Conservation (phyloP, 2,113 vertebrate species). For the Passer montanus region DNA sequence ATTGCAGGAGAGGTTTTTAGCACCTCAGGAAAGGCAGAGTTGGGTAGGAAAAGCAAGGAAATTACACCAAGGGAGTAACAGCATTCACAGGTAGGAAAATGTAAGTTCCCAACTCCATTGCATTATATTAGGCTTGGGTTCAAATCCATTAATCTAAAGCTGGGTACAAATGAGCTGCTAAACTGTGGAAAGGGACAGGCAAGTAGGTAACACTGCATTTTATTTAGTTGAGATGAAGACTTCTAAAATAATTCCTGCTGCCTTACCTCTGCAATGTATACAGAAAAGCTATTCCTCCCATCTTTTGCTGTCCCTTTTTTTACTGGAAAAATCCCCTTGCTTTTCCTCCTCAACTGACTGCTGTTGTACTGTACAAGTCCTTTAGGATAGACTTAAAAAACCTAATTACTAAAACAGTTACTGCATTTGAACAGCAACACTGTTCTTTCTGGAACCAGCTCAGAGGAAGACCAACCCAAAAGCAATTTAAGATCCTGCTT, state of each 20-base stretch:
- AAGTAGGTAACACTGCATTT: background rate
- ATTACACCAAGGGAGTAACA: background rate
- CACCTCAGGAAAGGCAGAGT: background rate
- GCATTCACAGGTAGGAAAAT: background rate
- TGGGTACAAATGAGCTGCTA: background rate
- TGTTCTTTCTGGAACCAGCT: background rate
- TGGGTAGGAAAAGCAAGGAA: background rate
- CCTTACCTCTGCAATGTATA: background rate
- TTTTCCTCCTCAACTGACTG: background rate
- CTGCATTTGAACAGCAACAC: background rate
- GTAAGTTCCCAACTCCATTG: rapidly evolving
- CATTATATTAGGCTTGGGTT: background rate
- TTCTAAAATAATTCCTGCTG: background rate
- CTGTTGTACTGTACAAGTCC: background rate
- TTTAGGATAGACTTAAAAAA: background rate
- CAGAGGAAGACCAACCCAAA: background rate
- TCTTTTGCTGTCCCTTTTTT: background rate
- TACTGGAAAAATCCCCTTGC: background rate
- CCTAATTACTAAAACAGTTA: background rate
- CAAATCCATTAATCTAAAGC: background rate
- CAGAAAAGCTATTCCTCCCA: background rate
- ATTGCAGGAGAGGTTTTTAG: background rate
- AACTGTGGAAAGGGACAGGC: background rate
- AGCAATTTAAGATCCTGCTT: background rate
- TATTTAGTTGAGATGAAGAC: background rate